phyloP scores from a whole-genome alignment of 2,888 invertebrate genomes.

The Erebia ligea region DNA sequence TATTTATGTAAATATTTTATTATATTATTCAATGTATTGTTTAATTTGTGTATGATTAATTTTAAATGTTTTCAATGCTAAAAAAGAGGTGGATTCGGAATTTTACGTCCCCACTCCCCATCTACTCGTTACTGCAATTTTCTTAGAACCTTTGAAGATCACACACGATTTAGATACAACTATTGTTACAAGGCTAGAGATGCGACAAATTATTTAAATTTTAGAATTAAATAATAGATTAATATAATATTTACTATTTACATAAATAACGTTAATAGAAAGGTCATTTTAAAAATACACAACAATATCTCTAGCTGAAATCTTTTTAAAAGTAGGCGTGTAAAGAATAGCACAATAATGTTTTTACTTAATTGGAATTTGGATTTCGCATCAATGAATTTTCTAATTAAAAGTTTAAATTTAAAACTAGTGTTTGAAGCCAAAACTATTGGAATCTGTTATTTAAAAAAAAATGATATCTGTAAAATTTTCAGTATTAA shows the following conservation, averaged over 20 bases:
- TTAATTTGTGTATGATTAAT: too few relatives aligned
- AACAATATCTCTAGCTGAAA: slow-evolving; percentile 5
- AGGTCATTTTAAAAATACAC: neutral
- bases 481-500: slow-evolving; percentile 68
- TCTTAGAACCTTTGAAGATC: slow-evolving; percentile 43
- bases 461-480: slow-evolving; percentile 13
- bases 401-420: neutral
- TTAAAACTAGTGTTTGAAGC: neutral
- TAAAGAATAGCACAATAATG: slow-evolving; percentile 14
- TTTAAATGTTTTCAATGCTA: too few relatives aligned
- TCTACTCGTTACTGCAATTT: neutral
- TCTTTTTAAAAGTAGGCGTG: slow-evolving; percentile 3
- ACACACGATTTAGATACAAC: slow-evolving; percentile 39
- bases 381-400: neutral
- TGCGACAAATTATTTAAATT: slow-evolving; percentile 23
- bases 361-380: slow-evolving; percentile 2
- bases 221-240: slow-evolving; percentile 12
- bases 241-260: neutral
- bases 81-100: neutral
- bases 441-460: slow-evolving; percentile 16
- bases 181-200: slow-evolving; percentile 20
- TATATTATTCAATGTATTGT: too few relatives aligned
- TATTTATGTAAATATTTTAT: too few relatives aligned
- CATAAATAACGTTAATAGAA: slow-evolving; percentile 6
- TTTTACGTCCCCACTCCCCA: neutral